Evolutionary conservation across 1,140 invertebrate species (phyloP), one percentile per base, ranked within the genome.

Genomic region (Arctopsyche grandis): DNA sequence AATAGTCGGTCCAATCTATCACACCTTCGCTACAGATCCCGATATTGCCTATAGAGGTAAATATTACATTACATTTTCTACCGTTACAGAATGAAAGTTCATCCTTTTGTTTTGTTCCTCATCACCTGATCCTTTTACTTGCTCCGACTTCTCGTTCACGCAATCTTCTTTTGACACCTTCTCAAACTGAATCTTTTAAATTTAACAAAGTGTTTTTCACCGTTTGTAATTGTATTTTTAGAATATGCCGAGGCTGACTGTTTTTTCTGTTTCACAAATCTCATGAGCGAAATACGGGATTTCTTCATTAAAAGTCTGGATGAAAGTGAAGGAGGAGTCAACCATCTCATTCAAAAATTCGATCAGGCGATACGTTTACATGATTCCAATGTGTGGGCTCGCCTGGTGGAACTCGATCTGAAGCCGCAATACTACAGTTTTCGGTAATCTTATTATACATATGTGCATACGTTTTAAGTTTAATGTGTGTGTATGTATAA

Each of bases 1-100:
- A 89, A 98, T 99, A 82, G 93, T 99, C 78, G 98, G 98, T 0
- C 98, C 98, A 19, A 98, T 99, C 83, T 99, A 99, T 89, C 98
- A 99, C 86, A 94, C 96, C 7, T 98, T 99, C 89, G 97, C 98
- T 14, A 94, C 92, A 56, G 96, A 99, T 90, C 91, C 95, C 4
- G 91, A 96, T 87, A 83, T 89, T n/a, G 89, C 92, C 75, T 96
- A 92, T 90, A 90, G 94, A 91, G 91, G 95, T 96, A 85, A 85
- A 84, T 86, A 82, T 69, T 75, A 73, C 60, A n/a, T n/a, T n/a
- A n/a, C n/a, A n/a, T 69, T n/a, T 9, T 48, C 46, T 9, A 48
- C n/a, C n/a, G n/a, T n/a, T n/a, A n/a, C n/a, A n/a, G n/a, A n/a
- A n/a, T n/a, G n/a, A n/a, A n/a, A n/a, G n/a, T n/a, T n/a, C n/a